A percentile compares a stretch with the other conserved stretches of the same genome.
These are phyloP conservation scores for Fratercula arctica DNA, from an alignment of 2,797 vertebrate species.

Conservation along the genomic window DNA sequence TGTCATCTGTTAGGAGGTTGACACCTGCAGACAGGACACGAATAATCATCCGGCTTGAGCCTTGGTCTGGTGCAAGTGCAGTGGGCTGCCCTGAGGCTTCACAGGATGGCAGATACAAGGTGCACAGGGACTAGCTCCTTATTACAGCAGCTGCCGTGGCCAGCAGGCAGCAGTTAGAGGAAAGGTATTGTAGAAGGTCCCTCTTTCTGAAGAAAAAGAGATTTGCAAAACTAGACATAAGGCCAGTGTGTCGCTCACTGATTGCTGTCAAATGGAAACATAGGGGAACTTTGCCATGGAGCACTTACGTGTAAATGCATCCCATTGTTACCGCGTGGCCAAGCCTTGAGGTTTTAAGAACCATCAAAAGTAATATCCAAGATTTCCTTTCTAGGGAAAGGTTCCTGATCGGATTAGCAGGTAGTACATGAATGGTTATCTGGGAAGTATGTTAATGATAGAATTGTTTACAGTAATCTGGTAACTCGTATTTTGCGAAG, in stretches of 20 bases:
- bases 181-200: not conserved
- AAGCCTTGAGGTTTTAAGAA: not conserved
- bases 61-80: not conserved
- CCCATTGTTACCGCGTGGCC: accelerated
- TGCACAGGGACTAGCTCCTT: not conserved
- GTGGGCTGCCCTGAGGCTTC: not conserved
- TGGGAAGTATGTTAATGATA: not conserved
- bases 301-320: not conserved
- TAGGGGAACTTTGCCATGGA: not conserved
- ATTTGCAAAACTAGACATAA: not conserved
- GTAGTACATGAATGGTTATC: not conserved
- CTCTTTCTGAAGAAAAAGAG: not conserved
- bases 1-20: not conserved
- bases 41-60: accelerated
- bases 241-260: accelerated
- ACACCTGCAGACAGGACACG: not conserved
- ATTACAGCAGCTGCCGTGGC: not conserved
- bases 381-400: not conserved
- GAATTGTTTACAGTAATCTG: not conserved
- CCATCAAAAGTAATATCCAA: not conserved
- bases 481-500: not conserved
- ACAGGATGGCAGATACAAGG: not conserved
- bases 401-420: not conserved
- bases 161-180: not conserved
- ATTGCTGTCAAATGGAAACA: not conserved